A percentile compares a stretch with the other conserved stretches of the same genome.
phyloP scores from a whole-genome alignment of 2,797 vertebrate genomes.

The Diplodus puntazzo region DNA sequence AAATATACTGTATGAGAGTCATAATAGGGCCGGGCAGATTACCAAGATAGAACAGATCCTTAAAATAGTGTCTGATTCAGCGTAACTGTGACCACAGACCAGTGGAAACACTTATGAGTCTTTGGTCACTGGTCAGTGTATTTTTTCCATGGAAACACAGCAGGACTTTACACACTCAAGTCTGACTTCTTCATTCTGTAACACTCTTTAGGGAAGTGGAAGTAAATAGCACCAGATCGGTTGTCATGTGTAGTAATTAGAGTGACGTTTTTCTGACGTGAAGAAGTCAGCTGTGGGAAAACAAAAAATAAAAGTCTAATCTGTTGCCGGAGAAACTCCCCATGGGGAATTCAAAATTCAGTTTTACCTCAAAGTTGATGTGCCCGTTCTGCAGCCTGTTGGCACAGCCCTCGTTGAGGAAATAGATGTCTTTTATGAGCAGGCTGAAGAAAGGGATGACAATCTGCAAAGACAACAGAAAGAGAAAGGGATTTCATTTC shows the following conservation, averaged over 20 bases:
- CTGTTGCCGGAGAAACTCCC: conserved; percentile 24
- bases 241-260: conserved; percentile 48
- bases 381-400: conserved; percentile 92
- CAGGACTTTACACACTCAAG: background rate
- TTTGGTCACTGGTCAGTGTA: conserved; percentile 8
- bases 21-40: conserved; percentile 4
- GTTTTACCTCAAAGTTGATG: conserved; percentile 93
- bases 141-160: conserved; percentile 44
- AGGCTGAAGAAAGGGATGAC: conserved; percentile 99
- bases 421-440: conserved; percentile 96
- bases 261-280: background rate
- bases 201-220: conserved; percentile 51
- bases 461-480: conserved; percentile 85
- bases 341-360: conserved; percentile 4
- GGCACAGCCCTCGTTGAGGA: conserved; percentile 95
- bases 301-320: background rate
- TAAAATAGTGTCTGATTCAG: conserved; percentile 41
- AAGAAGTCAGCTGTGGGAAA: conserved; percentile 9
- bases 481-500: conserved; percentile 28
- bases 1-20: background rate
- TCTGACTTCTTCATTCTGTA: conserved; percentile 62
- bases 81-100: conserved; percentile 4
- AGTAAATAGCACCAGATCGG: conserved; percentile 15
- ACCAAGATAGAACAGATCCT: conserved; percentile 1
- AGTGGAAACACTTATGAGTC: conserved; percentile 37